Evolutionary conservation across 1,140 invertebrate species (phyloP), one percentile per base, ranked within the genome.

Genomic region (Trichomalopsis sarcophagae): DNA sequence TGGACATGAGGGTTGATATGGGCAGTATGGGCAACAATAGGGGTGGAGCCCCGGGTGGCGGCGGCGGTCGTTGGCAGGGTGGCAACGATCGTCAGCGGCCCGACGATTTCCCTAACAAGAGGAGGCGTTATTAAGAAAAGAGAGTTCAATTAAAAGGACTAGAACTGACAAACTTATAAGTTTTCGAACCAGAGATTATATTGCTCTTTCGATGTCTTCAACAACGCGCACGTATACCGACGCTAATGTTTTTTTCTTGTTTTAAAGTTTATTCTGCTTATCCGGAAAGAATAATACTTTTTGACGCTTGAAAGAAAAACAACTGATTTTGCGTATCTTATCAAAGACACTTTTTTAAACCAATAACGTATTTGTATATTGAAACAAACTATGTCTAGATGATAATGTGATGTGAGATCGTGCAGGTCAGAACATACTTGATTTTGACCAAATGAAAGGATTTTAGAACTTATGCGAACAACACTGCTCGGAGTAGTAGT

Each of bases 1-100:
- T 93, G 93, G 92, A 93, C 87, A 93, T 93, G 93, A 92, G 93
- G 88, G 93, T 93, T 75, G 93, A 93, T 79, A 93, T 93, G 92
- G 90, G 90, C 84, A 91, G 89, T 84, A 91, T 91, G 90, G 89
- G 91, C 44, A 87, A 88, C 23, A 87, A 79, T 55, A 86, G 89
- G 47, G 87, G 88, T 69, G 87, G 86, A 69, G 86, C 86, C 21
- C 86, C 86, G 9, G 89, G 87, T 73, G 87, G 87, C 40, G 89
- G 89, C 83, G 88, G 90, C 82, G 90, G 89, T 83, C 90, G 91
- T 87, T 91, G 91, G 90, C 89, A 91, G 87, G 87, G 88, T 66
- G 91, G 89, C 84, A 91, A 91, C 79, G 93, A 93, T 84, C 89
- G 92, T 40, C 91, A 90, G 88, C 92, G 93, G 78, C 92, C 91